These are phyloP conservation scores for Tetanocera ferruginea DNA, from an alignment of 2,888 invertebrate species.

Conservation along the genomic window DNA sequence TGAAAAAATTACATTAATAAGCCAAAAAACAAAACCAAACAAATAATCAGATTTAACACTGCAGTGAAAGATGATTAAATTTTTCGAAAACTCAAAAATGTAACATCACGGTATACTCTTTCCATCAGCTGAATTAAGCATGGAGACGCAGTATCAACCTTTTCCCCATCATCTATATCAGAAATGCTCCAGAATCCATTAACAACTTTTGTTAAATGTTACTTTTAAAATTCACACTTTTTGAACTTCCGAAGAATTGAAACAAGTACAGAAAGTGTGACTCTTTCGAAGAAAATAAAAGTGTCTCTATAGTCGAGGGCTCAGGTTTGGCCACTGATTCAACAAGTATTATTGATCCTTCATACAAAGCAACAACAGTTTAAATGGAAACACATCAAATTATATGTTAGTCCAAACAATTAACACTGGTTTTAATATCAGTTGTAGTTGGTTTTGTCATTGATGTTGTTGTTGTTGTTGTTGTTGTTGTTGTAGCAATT, in stretches of 20 bases:
- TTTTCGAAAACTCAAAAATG: too few relatives aligned
- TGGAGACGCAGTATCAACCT: neutral
- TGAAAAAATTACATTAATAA: too few relatives aligned
- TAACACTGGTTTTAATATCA: slow-evolving; percentile 16
- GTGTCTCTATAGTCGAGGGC: neutral
- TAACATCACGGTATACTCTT: too few relatives aligned
- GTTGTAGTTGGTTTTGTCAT: neutral
- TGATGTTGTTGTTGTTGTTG: neutral
- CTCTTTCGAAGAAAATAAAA: slow-evolving; percentile 14
- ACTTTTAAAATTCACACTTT: slow-evolving; percentile 26
- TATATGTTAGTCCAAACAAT: neutral
- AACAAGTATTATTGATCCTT: neutral
- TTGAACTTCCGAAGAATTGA: slow-evolving; percentile 32
- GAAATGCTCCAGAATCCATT: slow-evolving; percentile 15
- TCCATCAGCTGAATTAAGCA: neutral
- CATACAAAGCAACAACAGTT: neutral
- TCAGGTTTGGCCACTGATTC: neutral
- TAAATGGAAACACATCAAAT: neutral
- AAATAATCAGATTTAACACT: neutral
- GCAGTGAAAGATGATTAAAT: neutral
- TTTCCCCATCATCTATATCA: neutral
- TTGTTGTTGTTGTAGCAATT: neutral
- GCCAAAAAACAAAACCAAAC: too few relatives aligned
- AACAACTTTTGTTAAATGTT: slow-evolving; percentile 17
- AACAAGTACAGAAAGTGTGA: slow-evolving; percentile 8